Evolutionary conservation across 2,888 invertebrate genomes (phyloP).

Genomic region (Apodemia zela): DNA sequence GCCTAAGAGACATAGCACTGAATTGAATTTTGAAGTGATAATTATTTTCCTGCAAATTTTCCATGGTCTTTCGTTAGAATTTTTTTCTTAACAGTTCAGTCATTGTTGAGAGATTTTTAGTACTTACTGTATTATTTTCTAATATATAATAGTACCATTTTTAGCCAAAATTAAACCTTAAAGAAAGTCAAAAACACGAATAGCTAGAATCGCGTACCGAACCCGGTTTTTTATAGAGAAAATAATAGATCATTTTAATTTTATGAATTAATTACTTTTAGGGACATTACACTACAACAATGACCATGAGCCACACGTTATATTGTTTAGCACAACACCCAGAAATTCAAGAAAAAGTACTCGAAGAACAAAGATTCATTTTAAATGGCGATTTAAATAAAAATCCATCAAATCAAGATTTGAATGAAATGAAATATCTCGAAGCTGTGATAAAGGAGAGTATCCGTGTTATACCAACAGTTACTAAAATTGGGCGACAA

Average conservation of each 20-base stretch:
- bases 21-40: too few relatives aligned
- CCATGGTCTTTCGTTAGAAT: too few relatives aligned
- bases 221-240: too few relatives aligned
- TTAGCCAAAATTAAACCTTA: too few relatives aligned
- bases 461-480: slow-evolving; percentile 41
- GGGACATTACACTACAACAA: slow-evolving; percentile 44
- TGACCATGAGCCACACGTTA: slow-evolving; percentile 40
- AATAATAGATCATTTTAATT: neutral
- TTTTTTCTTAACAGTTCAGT: too few relatives aligned
- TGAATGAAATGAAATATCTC: slow-evolving; percentile 44
- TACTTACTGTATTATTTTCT: too few relatives aligned
- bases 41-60: too few relatives aligned
- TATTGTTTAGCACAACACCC: slow-evolving; percentile 40
- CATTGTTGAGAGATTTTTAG: too few relatives aligned
- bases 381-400: slow-evolving; percentile 35
- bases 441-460: slow-evolving; percentile 45
- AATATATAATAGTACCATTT: too few relatives aligned
- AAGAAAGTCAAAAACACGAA: too few relatives aligned
- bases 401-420: slow-evolving; percentile 37
- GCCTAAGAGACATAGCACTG: too few relatives aligned
- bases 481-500: slow-evolving; percentile 42
- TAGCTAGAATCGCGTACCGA: too few relatives aligned
- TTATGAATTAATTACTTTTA: slow-evolving; percentile 22
- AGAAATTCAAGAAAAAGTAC: slow-evolving; percentile 37
- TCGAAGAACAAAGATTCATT: slow-evolving; percentile 40